Conservation (phyloP, 2,888 invertebrate genomes). For the Leucophenga montana region DNA sequence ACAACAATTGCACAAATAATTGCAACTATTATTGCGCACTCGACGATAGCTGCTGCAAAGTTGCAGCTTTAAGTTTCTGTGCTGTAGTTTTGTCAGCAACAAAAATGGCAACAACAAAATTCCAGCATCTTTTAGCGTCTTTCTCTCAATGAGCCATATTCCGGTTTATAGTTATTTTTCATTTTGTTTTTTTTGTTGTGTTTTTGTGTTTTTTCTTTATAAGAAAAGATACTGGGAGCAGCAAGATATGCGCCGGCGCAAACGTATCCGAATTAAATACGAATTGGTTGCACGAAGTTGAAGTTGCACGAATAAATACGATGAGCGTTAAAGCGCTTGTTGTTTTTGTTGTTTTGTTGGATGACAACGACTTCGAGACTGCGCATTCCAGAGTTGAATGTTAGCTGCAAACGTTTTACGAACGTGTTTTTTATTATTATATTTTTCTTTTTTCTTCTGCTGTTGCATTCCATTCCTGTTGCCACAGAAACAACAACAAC, state of each 20-base stretch:
- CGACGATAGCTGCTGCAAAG: conserved; percentile 4
- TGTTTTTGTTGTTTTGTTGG: not conserved
- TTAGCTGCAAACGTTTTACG: not conserved
- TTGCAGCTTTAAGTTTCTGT: not conserved
- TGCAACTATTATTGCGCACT: too few species aligned
- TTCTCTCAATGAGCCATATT: conserved; percentile 67
- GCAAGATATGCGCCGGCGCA: conserved; percentile 8
- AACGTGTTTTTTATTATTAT: not conserved
- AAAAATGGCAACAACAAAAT: not conserved
- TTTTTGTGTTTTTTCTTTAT: not conserved
- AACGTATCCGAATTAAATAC: conserved; percentile 1
- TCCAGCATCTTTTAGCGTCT: conserved; percentile 29
- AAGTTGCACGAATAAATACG: not conserved
- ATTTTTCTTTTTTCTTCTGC: too few species aligned
- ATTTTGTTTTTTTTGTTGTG: not conserved
- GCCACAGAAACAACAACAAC: conserved; percentile 33
- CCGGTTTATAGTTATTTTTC: conserved; percentile 47
- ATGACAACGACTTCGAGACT: conserved; percentile 38
- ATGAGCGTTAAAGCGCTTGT: not conserved
- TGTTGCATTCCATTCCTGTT: conserved; percentile 28
- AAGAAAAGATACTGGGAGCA: not conserved
- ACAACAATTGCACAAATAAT: too few species aligned
- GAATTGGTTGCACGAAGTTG: too few species aligned
- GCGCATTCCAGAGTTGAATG: conserved; percentile 39
- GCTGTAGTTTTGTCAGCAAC: not conserved